Conservation (phyloP, 2,888 invertebrate species). For the Caenorhabditis sp. region DNA sequence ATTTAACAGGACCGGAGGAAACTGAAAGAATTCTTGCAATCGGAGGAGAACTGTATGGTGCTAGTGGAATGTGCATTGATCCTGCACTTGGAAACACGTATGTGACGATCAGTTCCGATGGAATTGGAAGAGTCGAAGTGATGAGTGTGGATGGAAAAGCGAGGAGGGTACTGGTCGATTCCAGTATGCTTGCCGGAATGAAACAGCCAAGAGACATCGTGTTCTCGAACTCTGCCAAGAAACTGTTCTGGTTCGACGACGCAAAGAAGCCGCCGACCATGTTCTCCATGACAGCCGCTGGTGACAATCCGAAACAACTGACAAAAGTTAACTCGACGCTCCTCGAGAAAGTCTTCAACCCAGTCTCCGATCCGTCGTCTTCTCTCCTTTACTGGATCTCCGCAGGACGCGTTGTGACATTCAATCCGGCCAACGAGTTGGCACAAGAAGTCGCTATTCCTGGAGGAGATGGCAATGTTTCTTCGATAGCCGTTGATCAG, state of each 20-base stretch:
- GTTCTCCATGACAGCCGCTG: constrained; percentile 29
- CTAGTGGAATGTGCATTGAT: constrained; percentile 48
- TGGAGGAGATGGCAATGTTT: constrained; percentile 50
- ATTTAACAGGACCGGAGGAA: constrained; percentile 42
- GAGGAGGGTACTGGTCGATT: constrained; percentile 16
- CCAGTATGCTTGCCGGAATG: constrained; percentile 6
- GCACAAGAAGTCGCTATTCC: constrained; percentile 28
- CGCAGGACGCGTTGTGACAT: constrained; percentile 25
- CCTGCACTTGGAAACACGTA: constrained; percentile 45
- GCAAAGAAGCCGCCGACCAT: constrained; percentile 18
- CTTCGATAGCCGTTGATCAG: constrained; percentile 38
- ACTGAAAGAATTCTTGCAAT: constrained; percentile 23
- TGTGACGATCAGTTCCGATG: constrained; percentile 19
- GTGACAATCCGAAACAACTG: constrained; percentile 7
- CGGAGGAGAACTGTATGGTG: constrained; percentile 42
- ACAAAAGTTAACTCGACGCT: constrained; percentile 41
- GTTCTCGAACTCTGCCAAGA: constrained; percentile 27
- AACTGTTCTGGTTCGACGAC: constrained; percentile 45
- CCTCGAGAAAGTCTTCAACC: constrained; percentile 36
- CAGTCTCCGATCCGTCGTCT: constrained; percentile 30
- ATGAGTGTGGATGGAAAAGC: constrained; percentile 42
- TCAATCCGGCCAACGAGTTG: constrained; percentile 4
- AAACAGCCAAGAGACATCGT: constrained; percentile 36
- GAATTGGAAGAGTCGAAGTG: constrained; percentile 37
- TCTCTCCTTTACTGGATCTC: constrained; percentile 38